Evolutionary conservation across 2,797 vertebrate genomes (phyloP), one percentile per base, ranked within the genome.

Genomic region (Serranus cabrilla): DNA sequence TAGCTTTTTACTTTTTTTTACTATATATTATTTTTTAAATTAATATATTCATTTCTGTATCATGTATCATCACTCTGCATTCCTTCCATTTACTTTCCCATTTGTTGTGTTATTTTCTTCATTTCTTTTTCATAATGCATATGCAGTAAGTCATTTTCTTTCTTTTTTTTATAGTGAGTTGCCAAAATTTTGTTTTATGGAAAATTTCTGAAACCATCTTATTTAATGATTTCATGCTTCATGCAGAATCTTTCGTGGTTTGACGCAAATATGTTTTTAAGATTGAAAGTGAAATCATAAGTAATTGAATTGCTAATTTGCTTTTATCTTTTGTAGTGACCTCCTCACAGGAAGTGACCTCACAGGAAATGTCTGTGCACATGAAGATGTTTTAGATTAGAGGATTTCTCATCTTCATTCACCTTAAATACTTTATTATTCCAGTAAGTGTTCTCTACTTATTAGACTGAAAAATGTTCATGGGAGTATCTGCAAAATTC

Each of bases 351-450:
- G 20, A 63, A 49, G 45, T 34, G 31, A 56, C 27, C 27, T 27
- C 27, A 27, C 27, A 23, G 5, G 42, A 27, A 27, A 39, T 17
- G 25, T 50, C 37, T 37, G 56, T 47, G n/a, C 17, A 25, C 23
- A n/a, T n/a, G 31, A 3, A 73, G 43, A 64, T 43, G 46, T 39
- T 68, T 47, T 2, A 46, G 23, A 71, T 71, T 39, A 55, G 37
- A 76, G 45, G 23, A 52, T 50, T 50, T 73, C 18, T 54, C 7
- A 1, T 13, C 43, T 55, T 37, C 21, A 46, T 59, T 76, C 27
- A 10, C 71, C 60, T 39, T 46, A 55, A 74, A 65, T 50, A 11
- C 34, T 72, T 56, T 18, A 59, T 7, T 55, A 42, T 47, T 64
- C 21, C 17, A 65, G 51, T 56, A 40, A 45, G 2, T 40, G 31